Evolutionary conservation across 2,797 vertebrate species (phyloP), one percentile per base, ranked within the genome.

Genomic region (Artibeus jamaicensis): DNA sequence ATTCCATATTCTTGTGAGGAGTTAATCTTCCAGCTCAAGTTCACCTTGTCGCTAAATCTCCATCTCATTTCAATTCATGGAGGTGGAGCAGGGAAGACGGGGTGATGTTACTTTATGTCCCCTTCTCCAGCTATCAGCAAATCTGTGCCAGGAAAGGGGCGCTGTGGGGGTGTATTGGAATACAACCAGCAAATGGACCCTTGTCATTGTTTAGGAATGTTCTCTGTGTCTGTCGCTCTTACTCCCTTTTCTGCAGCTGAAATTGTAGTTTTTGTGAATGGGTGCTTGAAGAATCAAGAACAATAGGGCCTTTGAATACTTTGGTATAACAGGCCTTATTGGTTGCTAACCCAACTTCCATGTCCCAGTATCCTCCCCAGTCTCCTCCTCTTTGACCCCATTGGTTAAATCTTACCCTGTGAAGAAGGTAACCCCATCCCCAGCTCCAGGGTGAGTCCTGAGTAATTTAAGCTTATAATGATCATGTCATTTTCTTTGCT

Each of bases 21-120:
- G 70, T 92, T 95, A 86, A 91, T 96, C 74, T 95, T 96, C 55
- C 53, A 93, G 46, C 82, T 95, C 78, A 93, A 81, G 92, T 96
- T 94, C 90, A 95, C 93, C 96, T 95, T 92, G 87, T 34, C 84
- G 59, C 68, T 89, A 55, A 89, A 68, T 91, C 92, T 94, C 74
- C 48, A 48, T 86, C 70, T 96, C 87, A 78, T 93, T 93, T 90
- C 84, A 71, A 26, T 42, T 32, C 59, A 37, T 18, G 22, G 55
- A 34, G 0, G 1, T 34, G 55, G 32, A 15, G n/a, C 18, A 6
- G 62, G 44, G 15, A 29, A 0, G 1, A 32, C 55, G 19, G 19
- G 44, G 29, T 24, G 48, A 71, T 87, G 67, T 29, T 4, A 0
- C 92, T 90, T 92, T 74, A n/a, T 79, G 59, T 86, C n/a, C 37